phyloP scores from a whole-genome alignment of 2,113 vertebrate species.

The Poecilia latipinna region DNA sequence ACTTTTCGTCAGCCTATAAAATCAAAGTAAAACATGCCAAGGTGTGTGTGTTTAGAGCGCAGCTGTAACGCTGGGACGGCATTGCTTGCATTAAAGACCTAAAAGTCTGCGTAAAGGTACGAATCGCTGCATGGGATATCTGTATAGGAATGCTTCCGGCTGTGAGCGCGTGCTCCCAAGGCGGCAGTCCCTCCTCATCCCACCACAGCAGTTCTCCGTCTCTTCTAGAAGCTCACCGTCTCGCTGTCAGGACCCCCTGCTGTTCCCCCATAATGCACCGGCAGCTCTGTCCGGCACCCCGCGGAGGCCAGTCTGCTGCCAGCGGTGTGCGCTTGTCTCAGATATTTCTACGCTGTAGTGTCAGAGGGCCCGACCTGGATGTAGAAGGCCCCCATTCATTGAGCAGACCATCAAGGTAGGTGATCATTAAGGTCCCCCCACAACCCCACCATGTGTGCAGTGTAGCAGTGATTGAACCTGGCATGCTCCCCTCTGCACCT shows the following conservation, averaged over 20 bases:
- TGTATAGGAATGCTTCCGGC: constrained; percentile 37
- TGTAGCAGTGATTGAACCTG: constrained; percentile 53
- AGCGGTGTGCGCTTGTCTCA: not conserved
- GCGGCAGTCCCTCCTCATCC: not conserved
- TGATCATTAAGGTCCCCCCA: constrained; percentile 49
- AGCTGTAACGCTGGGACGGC: constrained; percentile 23
- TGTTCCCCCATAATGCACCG: constrained; percentile 56
- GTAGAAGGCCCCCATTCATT: constrained; percentile 23
- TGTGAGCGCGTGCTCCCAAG: not conserved
- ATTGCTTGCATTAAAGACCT: not conserved
- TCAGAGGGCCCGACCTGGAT: constrained; percentile 58
- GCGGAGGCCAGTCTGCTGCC: constrained; percentile 25
- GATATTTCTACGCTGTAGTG: not conserved
- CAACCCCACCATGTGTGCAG: not conserved
- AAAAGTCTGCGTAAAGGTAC: not conserved
- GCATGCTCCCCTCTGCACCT: constrained; percentile 51
- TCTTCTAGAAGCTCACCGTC: constrained; percentile 45
- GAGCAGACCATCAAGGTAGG: constrained; percentile 34
- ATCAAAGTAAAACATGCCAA: not conserved
- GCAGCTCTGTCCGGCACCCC: constrained; percentile 25
- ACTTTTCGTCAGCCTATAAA: not conserved
- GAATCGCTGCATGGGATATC: not conserved
- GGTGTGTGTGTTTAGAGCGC: constrained; percentile 4
- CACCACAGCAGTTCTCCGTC: not conserved
- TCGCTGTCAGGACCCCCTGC: constrained; percentile 38